phyloP scores from a whole-genome alignment of 2,113 vertebrate genomes.

The Amazona vittata region DNA sequence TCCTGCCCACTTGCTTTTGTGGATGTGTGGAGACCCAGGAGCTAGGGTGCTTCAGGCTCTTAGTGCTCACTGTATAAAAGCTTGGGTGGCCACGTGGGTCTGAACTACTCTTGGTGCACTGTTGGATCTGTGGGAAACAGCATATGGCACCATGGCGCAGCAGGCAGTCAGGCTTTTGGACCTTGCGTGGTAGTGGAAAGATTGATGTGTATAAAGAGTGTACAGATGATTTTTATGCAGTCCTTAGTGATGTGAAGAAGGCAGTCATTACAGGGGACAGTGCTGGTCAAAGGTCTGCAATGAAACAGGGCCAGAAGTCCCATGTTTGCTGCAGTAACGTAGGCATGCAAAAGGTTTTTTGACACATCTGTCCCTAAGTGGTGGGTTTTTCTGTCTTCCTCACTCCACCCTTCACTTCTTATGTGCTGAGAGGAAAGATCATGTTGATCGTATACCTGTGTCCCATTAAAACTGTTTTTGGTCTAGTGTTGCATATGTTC shows the following conservation, averaged over 20 bases:
- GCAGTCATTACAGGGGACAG: too few relatives aligned
- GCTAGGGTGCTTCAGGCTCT: neutral
- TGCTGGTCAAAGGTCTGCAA: neutral
- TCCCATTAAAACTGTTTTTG: neutral
- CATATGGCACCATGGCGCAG: rapidly evolving
- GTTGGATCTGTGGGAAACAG: neutral
- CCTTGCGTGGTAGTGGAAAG: neutral
- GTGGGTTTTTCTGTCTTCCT: neutral
- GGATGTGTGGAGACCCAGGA: neutral
- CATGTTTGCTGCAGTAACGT: neutral
- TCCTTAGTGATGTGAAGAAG: neutral
- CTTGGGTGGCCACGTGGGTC: neutral
- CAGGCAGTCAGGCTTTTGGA: neutral
- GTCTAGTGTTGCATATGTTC: neutral
- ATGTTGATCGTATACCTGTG: neutral
- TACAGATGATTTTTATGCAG: neutral
- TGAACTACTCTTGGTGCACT: neutral
- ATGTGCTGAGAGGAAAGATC: neutral
- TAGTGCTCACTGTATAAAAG: neutral
- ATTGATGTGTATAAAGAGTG: rapidly evolving
- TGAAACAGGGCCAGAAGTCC: neutral
- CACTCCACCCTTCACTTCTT: neutral
- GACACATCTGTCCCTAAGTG: neutral
- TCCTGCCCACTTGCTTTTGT: neutral
- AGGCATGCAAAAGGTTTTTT: neutral